Conservation (phyloP, 1,140 invertebrate species). For the Reticulitermes speratus region DNA sequence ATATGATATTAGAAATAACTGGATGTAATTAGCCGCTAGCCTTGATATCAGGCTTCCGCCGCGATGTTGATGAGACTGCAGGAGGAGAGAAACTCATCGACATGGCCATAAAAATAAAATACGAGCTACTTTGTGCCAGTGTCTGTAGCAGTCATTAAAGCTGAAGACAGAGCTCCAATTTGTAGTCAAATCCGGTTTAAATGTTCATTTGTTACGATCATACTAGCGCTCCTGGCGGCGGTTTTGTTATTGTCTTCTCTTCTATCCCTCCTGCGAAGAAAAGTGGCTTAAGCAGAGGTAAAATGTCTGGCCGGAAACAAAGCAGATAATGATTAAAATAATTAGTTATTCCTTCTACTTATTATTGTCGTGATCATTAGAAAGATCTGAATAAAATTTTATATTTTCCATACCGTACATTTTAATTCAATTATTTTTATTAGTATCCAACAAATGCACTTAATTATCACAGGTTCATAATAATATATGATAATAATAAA, state of each 20-base stretch:
- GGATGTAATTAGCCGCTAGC: neutral
- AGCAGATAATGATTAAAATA: no score
- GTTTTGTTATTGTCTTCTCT: neutral
- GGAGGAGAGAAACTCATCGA: neutral
- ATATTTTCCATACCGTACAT: no score
- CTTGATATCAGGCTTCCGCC: no score
- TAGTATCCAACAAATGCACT: no score
- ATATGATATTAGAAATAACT: neutral
- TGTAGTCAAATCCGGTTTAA: neutral
- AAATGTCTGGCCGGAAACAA: no score
- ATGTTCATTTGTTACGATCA: neutral
- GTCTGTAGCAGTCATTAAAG: neutral
- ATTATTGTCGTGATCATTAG: no score
- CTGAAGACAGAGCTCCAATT: neutral
- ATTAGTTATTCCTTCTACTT: no score
- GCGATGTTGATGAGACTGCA: no score
- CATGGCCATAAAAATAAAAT: neutral
- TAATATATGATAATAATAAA: no score
- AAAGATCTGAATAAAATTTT: no score
- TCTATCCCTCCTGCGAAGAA: neutral
- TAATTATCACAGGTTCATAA: no score
- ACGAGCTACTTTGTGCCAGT: neutral
- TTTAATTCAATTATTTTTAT: no score
- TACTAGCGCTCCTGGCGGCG: neutral
- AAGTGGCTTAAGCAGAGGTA: neutral